A percentile compares a stretch with the other conserved stretches of the same genome.
These are phyloP conservation scores for Champsocephalus esox DNA, from an alignment of 2,797 vertebrate species.

Conservation along the genomic window DNA sequence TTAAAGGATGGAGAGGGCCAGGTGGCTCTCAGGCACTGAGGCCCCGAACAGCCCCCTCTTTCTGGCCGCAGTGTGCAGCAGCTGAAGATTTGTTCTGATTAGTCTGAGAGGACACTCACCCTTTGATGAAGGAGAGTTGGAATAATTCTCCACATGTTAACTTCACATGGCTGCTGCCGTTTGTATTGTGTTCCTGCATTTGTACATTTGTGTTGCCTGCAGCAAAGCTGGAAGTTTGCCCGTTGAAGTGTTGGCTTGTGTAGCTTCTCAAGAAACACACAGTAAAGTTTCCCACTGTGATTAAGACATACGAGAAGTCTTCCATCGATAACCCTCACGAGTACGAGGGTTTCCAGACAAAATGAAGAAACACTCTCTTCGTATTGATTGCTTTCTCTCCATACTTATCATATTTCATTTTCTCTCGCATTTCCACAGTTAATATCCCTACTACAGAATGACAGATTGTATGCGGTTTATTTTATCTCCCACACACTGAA, in stretches of 20 bases:
- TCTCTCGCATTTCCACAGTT: conserved; percentile 45
- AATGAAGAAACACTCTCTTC: conserved; percentile 22
- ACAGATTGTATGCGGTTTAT: conserved; percentile 50
- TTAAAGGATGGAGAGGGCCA: conserved; percentile 67
- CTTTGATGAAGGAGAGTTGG: conserved; percentile 1
- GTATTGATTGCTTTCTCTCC: conserved; percentile 54
- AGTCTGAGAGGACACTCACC: conserved; percentile 12
- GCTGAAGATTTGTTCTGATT: conserved; percentile 51
- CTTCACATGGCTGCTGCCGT: background rate
- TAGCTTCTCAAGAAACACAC: conserved; percentile 5
- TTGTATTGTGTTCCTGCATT: background rate
- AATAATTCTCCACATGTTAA: conserved; percentile 7
- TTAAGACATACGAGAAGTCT: background rate
- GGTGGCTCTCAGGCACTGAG: conserved; percentile 49
- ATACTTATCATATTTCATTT: conserved; percentile 54
- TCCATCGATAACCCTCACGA: conserved; percentile 20
- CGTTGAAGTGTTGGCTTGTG: conserved; percentile 32
- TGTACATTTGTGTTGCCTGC: conserved; percentile 8
- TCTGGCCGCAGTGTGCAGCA: conserved; percentile 17
- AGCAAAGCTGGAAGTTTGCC: background rate
- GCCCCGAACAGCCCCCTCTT: conserved; percentile 33
- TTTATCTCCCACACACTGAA: conserved; percentile 57
- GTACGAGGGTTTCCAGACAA: conserved; percentile 39
- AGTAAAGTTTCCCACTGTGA: conserved; percentile 10
- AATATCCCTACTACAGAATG: conserved; percentile 52